Conservation (phyloP, 23 tunicate genomes). For the Diplosoma virens region DNA sequence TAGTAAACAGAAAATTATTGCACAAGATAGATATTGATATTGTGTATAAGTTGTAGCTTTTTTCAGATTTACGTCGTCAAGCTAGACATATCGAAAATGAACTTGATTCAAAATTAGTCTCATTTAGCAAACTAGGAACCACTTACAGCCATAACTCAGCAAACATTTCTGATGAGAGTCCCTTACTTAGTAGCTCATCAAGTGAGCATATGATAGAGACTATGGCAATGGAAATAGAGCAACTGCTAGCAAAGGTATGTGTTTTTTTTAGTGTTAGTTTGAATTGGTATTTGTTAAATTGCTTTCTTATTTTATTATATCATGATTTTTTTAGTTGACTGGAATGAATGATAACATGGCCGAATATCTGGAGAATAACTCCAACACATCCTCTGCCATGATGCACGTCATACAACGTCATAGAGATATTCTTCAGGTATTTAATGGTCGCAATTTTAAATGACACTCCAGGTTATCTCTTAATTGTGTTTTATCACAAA, state of each 20-base stretch:
- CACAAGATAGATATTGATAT: too few relatives aligned
- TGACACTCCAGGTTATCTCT: too few relatives aligned
- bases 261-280: background rate
- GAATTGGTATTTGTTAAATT: too few relatives aligned
- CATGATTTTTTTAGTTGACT: conserved; percentile 59
- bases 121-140: conserved; percentile 92
- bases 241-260: conserved; percentile 75
- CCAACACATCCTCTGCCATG: conserved; percentile 61
- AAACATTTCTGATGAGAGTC: conserved; percentile 26
- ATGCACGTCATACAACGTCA: conserved; percentile 89
- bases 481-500: too few relatives aligned
- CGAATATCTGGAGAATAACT: conserved; percentile 54
- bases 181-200: conserved; percentile 65
- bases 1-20: too few relatives aligned
- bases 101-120: conserved; percentile 83
- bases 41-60: too few relatives aligned
- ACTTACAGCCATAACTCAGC: conserved; percentile 33
- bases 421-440: conserved; percentile 89
- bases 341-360: conserved; percentile 93
- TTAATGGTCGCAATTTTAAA: too few relatives aligned
- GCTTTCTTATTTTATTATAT: too few relatives aligned
- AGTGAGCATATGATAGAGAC: conserved; percentile 92
- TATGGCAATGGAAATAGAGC: conserved; percentile 98
- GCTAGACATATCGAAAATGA: conserved; percentile 86
- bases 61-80: conserved; percentile 74